A percentile compares a stretch with the other conserved stretches of the same genome.
Conservation (phyloP, 2,797 vertebrate species). For the Amazona ochrocephala region DNA sequence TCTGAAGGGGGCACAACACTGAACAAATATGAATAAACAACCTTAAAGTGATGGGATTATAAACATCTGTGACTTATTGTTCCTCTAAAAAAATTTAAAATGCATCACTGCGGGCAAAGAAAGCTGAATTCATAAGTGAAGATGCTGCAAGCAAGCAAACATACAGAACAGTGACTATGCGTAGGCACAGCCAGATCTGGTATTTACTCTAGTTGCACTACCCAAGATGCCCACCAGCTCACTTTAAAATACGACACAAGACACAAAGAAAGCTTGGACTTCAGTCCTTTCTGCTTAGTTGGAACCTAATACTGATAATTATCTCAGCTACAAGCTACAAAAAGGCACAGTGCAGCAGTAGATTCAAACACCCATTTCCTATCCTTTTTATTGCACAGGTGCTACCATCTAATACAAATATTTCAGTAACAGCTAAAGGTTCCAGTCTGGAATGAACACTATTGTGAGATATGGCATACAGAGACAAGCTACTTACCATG, state of each 20-base stretch:
- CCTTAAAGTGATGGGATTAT: not conserved
- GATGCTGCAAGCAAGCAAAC: not conserved
- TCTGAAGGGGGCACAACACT: not conserved
- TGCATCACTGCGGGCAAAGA: not conserved
- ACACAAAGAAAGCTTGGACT: not conserved
- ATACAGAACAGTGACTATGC: not conserved
- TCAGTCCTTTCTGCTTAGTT: not conserved
- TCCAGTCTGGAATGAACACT: not conserved
- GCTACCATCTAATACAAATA: not conserved
- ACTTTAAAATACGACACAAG: not conserved
- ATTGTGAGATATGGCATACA: not conserved
- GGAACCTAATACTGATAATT: not conserved
- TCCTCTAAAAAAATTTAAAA: not conserved
- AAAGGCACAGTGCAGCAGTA: not conserved
- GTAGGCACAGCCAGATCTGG: not conserved
- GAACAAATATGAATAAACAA: slow-evolving; percentile 25
- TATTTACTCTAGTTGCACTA: not conserved
- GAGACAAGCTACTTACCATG: not conserved
- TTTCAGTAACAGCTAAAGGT: not conserved
- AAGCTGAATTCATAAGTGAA: not conserved
- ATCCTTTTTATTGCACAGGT: rapidly evolving
- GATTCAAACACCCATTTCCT: not conserved
- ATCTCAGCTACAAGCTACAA: not conserved
- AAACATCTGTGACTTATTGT: not conserved
- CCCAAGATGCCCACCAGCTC: not conserved